Evolutionary conservation across 1,140 invertebrate species (phyloP), one percentile per base, ranked within the genome.

Genomic region (Macrostomum lignano): DNA sequence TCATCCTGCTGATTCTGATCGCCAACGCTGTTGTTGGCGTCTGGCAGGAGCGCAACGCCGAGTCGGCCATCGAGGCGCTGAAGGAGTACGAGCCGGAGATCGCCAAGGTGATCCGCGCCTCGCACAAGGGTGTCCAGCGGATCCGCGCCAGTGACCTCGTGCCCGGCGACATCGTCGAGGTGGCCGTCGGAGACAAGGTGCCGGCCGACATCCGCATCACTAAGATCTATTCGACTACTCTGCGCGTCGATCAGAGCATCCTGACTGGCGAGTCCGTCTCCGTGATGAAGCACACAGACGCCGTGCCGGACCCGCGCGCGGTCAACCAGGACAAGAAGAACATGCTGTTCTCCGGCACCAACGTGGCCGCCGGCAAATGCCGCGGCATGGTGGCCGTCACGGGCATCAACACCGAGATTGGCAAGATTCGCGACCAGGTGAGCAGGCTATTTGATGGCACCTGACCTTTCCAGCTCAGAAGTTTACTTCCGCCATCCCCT

Each of bases 41-140:
- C 39, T 98, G 91, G 91, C 91, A 98, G 72, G 91, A 98, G 69
- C 66, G 88, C 60, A 98, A 99, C 69, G 91, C 91, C 46, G 91
- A 98, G 66, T 91, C 79, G 49, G 91, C 91, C 46, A 99, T 99
- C 63, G 91, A 98, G 69, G 91, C 91, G 42, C 69, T 99, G 43
- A 99, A 98, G 66, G 91, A 98, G 65, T 98, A 98, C 63, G 91
- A 99, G 63, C 91, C 91, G 37, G 91, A 99, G 65, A 96, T 98
- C 76, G 91, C 91, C 47, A 98, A 98, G 67, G 84, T 98, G 31
- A 59, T 94, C 26, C 67, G 91, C 49, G 62, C 65, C 40, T 81
- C 88, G 64, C 88, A 88, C 64, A 65, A 74, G 46, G 86, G 88
- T 48, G 75, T 98, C 30, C 88, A 96, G 59, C 82, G 86, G 64